Base-by-base conservation (phyloP, 2,797 vertebrate species). In the Knipowitschia caucasica region DNA sequence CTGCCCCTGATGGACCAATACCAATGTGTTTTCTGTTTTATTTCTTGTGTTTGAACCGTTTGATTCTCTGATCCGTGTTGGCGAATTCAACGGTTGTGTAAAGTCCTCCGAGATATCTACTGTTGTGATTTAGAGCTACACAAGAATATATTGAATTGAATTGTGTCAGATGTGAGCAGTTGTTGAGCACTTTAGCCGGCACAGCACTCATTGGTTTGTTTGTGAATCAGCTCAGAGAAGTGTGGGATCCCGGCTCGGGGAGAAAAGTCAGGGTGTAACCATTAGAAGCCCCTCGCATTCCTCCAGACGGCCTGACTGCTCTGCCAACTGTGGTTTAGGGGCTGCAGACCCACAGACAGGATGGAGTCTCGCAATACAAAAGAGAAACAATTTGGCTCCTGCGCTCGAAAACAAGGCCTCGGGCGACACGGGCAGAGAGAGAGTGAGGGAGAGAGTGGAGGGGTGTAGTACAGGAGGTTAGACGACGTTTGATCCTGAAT, bases 341-440 rank as follows among this genome's bases (percentile, higher is more conserved):
- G 80, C 87, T 86, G 81, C 83, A 88, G 88, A 91, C 88, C 88
- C 88, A 89, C 88, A 91, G 90, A 91, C 90, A 91, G 89, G 86
- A 88, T 87, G 90, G 90, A 91, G 90, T 90, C 90, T 89, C 65
- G 79, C 85, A 88, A 86, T 88, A 89, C 85, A 88, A 88, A 89
- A 88, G 85, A 89, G 85, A 89, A 91, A 89, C 85, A 88, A 90
- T 89, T 88, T 88, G 87, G 85, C 83, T 85, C 81, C 84, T 83
- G 72, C 39, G 81, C 87, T 87, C 87, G 87, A 85, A 85, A 90
- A 85, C 82, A 85, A 60, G 70, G 81, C 88, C 82, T 68, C 35
- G 64, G 83, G 84, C 86, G 74, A 76, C 69, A 68, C 61, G 69
- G 76, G 73, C 71, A 69, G 74, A 72, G 53, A 64, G 68, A 64